phyloP scores from a whole-genome alignment of 1,140 invertebrate species.

The Drosophila grimshawi region DNA sequence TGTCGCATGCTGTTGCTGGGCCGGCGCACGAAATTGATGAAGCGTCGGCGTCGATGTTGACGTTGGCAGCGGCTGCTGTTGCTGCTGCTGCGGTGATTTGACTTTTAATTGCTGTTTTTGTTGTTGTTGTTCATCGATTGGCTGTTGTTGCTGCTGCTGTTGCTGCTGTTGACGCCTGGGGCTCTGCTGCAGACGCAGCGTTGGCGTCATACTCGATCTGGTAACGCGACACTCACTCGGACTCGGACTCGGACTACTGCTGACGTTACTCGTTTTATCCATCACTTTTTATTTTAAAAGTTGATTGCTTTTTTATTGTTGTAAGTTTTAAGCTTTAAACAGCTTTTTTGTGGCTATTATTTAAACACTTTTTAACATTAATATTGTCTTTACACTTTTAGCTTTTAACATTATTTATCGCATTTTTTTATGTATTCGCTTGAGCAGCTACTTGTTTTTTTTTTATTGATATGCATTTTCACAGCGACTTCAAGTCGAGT shows the following conservation, averaged over 20 bases:
- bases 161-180: conserved; percentile 49
- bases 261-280: conserved; percentile 67
- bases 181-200: conserved; percentile 55
- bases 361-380: neutral
- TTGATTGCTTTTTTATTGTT: neutral
- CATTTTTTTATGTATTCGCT: neutral
- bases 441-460: neutral
- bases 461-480: conserved; percentile 13
- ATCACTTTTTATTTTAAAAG: conserved; percentile 30
- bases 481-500: neutral
- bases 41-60: conserved; percentile 40
- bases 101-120: conserved; percentile 35
- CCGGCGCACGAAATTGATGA: conserved; percentile 79
- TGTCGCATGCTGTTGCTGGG: conserved; percentile 63
- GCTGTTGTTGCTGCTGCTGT: conserved; percentile 36
- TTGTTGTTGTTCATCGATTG: conserved; percentile 24
- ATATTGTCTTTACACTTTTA: neutral
- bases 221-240: conserved; percentile 79
- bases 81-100: conserved; percentile 25
- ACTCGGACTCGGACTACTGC: conserved; percentile 6
- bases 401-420: neutral
- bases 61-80: conserved; percentile 27
- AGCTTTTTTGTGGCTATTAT: neutral
- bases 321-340: neutral
- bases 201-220: conserved; percentile 70